Evolutionary conservation across 2,113 vertebrate genomes (phyloP).

Genomic region (Eonycteris spelaea): DNA sequence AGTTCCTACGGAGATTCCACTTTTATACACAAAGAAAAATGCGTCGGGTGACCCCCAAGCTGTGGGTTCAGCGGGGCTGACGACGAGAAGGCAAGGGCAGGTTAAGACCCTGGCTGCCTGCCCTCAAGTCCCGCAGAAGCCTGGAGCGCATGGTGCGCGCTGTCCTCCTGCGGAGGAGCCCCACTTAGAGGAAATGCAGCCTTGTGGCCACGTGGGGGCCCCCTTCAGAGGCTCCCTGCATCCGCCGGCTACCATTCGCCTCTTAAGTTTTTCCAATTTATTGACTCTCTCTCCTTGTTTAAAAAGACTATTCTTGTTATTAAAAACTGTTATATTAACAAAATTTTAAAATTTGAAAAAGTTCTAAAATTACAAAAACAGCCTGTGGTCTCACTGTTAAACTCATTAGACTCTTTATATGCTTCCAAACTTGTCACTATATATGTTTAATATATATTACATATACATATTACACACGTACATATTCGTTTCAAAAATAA

Average conservation of each 20-base stretch:
- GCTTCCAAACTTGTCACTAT: background rate
- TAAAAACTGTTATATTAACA: background rate
- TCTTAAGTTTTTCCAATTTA: background rate
- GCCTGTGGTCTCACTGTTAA: background rate
- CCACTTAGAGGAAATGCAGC: background rate
- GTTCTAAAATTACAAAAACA: background rate
- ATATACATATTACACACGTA: background rate
- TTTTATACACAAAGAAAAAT: background rate
- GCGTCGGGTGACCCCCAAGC: background rate
- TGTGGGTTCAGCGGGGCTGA: background rate
- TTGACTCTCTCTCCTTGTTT: background rate
- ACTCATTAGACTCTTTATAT: background rate
- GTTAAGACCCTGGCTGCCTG: no score
- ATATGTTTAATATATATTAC: background rate
- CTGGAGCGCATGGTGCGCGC: background rate
- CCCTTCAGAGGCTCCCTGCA: background rate
- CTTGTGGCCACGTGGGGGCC: background rate
- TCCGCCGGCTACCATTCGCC: background rate
- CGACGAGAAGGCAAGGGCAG: background rate
- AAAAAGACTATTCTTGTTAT: background rate
- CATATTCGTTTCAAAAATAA: background rate
- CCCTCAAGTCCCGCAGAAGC: background rate
- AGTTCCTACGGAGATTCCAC: background rate
- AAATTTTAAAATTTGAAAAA: background rate
- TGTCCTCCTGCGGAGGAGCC: background rate